Conservation (phyloP, 2,797 vertebrate species). For the Sus cebifrons region DNA sequence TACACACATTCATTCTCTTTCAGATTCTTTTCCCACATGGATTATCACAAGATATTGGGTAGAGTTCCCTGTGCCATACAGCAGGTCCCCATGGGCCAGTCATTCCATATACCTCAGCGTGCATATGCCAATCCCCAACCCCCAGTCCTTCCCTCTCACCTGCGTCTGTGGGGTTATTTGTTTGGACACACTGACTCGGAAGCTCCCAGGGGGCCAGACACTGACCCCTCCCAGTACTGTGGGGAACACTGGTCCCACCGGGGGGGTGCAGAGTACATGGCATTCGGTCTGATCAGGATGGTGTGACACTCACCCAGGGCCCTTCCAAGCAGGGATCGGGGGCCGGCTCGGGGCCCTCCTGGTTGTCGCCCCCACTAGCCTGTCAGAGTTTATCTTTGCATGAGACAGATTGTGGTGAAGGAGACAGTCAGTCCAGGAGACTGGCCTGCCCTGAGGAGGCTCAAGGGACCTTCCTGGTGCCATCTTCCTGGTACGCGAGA, state of each 20-base stretch:
- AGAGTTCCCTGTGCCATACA: too few relatives aligned
- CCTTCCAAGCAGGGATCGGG: neutral
- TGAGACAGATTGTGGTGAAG: neutral
- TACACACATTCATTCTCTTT: too few relatives aligned
- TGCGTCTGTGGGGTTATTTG: neutral
- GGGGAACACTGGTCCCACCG: neutral
- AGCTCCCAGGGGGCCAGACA: neutral
- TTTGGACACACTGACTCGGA: neutral
- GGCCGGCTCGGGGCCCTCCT: accelerated
- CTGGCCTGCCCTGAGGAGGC: neutral
- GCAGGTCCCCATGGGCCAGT: too few relatives aligned
- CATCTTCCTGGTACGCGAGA: neutral
- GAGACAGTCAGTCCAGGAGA: neutral
- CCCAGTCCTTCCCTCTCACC: too few relatives aligned
- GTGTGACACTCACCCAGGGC: too few relatives aligned
- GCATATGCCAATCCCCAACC: too few relatives aligned
- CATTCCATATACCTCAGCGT: too few relatives aligned
- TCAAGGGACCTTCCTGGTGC: slow-evolving; percentile 5
- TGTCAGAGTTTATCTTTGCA: neutral
- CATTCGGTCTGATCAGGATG: neutral
- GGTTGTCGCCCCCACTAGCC: neutral
- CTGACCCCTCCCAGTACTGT: neutral
- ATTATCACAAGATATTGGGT: too few relatives aligned
- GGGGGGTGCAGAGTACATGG: too few relatives aligned
- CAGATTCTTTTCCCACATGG: too few relatives aligned